Evolutionary conservation across 2,113 vertebrate genomes (phyloP), one percentile per base, ranked within the genome.

Genomic region (Charadrius vociferus): DNA sequence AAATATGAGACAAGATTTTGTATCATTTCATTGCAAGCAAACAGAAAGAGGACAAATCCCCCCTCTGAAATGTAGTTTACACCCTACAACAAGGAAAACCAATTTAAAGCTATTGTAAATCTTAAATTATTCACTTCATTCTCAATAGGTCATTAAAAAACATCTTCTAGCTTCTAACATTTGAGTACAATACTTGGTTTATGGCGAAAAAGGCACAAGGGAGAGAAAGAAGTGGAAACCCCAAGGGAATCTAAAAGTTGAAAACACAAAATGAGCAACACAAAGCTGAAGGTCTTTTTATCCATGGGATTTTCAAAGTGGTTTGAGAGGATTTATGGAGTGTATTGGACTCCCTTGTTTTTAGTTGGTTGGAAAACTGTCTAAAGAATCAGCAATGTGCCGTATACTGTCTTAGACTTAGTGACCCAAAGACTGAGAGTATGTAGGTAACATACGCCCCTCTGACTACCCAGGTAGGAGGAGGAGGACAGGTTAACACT

Each of bases 51-150:
- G 91, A 71, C 70, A 97, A 96, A 95, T 95, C 74, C 47, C 12
- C 19, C 12, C 19, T 90, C 93, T 82, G 67, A 91, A 85, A 93
- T 72, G 50, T 70, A 82, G 87, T 91, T 93, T 95, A 88, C 59
- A 74, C 22, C 27, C 37, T 86, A 73, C 63, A 70, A 91, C 34
- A 93, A 88, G 74, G 3, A 93, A 88, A 95, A 59, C 45, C 39
- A 91, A 90, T 93, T 96, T 95, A 96, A 95, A 96, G 58, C 78
- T 61, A 85, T 83, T 95, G 84, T 94, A 93, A 93, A 93, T 87
- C 45, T 94, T 96, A 95, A 95, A 97, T 97, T 96, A 97, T 96
- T 97, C 6, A 93, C 94, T 93, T 97, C 5, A 71, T 90, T 91
- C 74, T 82, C 81, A 78, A 88, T 65, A 93, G 49, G 67, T 91